Evolutionary conservation across 1,140 invertebrate species (phyloP), one percentile per base, ranked within the genome.

Genomic region (Pteromalus puparum): DNA sequence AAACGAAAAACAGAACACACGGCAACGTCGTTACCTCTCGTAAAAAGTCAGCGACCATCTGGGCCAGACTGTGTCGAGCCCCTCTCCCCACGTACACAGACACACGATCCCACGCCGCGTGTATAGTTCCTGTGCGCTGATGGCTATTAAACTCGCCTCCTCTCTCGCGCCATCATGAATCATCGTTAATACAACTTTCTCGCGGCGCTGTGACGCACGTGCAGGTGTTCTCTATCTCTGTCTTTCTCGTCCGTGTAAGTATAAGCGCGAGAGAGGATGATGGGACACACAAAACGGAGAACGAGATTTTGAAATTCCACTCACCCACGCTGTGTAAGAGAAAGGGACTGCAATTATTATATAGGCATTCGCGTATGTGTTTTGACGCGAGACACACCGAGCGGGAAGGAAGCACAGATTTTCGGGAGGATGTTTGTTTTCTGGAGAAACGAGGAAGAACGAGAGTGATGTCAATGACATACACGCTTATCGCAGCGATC

Each of bases 41-140:
- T 34, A 73, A 73, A 73, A 73, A 73, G 70, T 73, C 70, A n/a
- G 70, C 30, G 30, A 73, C 30, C 72, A 73, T 73, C 30, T 73
- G 70, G 70, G 30, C 53, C 53, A 61, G 15, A 61, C 5, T n/a
- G 53, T n/a, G 53, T 61, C 21, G 53, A 61, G 53, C 53, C 53
- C 21, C 53, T 21, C 6, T 70, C 67, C 9, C 1, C 42, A 21
- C 75, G 24, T 6, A 77, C 30, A 18, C 48, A 21, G 7, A 24
- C 1, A 18, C 9, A 53, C 7, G 28, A 9, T 67, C 53, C 18
- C 34, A 30, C 18, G 53, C 6, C 15, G 24, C 30, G 13, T 12
- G 0, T 34, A 5, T 74, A n/a, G 73, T 21, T 24, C n/a, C 38
- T 34, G n/a, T 48, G 42, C 68, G 48, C 61, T 48, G 24, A n/a